These are phyloP conservation scores for Oriolus oriolus DNA, from an alignment of 2,113 vertebrate genomes.

Conservation along the genomic window DNA sequence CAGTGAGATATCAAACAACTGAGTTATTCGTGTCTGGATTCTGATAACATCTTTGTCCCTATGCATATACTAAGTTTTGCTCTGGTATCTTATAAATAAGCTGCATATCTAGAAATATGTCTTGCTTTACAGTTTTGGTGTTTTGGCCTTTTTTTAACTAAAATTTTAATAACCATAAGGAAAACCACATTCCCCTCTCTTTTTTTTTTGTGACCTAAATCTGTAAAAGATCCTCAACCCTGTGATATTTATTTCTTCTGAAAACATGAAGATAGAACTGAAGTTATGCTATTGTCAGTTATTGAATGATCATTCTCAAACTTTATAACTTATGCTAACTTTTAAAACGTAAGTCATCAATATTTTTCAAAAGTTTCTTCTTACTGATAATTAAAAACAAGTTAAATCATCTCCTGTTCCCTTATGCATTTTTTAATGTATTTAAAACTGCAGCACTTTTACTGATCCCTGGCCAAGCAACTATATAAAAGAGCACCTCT, in stretches of 20 bases:
- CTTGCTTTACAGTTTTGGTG: neutral
- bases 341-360: neutral
- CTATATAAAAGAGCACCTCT: neutral
- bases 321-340: neutral
- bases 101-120: neutral
- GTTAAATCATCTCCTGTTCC: neutral
- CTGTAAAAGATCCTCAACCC: neutral
- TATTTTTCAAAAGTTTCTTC: neutral
- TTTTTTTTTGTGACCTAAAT: neutral
- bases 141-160: fast-evolving
- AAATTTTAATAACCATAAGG: neutral
- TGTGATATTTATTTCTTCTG: neutral
- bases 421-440: neutral
- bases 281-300: neutral
- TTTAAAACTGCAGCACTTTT: neutral
- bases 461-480: neutral
- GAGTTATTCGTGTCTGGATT: neutral
- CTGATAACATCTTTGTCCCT: neutral
- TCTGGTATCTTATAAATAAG: neutral
- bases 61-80: neutral
- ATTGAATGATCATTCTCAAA: neutral
- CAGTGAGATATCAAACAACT: neutral
- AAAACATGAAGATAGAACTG: neutral
- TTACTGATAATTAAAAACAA: neutral
- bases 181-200: neutral